Percentiles rank a stretch among this genome's conserved stretches.
These are phyloP conservation scores for Arnoldichthys spilopterus DNA, from an alignment of 2,797 vertebrate species.

Conservation along the genomic window DNA sequence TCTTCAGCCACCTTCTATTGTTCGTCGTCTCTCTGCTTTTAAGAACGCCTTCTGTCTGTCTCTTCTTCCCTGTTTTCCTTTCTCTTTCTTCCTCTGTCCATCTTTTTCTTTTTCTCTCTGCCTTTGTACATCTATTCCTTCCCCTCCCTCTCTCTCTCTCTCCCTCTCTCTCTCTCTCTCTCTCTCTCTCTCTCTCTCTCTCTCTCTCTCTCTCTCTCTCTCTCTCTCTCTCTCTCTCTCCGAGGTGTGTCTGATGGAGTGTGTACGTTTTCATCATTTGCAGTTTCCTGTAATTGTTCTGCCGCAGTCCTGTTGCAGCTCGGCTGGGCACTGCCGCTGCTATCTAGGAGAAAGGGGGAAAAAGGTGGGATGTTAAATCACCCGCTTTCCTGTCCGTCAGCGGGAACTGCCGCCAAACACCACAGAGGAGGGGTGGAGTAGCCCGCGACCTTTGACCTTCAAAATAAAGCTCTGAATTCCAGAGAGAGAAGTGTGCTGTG, in stretches of 20 bases:
- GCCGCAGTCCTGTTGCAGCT: slow-evolving; percentile 56
- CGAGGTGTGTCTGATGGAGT: slow-evolving; percentile 45
- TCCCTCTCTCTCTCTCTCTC: background rate
- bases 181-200: slow-evolving; percentile 28
- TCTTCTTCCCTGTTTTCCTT: background rate
- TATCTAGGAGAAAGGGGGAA: slow-evolving; percentile 71
- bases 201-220: slow-evolving; percentile 63
- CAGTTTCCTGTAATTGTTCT: slow-evolving; percentile 81
- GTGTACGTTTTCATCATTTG: slow-evolving; percentile 76
- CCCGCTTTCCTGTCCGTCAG: slow-evolving; percentile 70
- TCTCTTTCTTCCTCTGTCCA: background rate
- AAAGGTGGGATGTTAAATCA: slow-evolving; percentile 76
- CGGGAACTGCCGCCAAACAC: slow-evolving; percentile 57
- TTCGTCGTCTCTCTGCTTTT: background rate
- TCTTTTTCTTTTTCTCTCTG: background rate
- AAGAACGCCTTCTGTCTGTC: too few species aligned
- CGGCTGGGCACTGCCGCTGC: slow-evolving; percentile 71
- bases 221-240: slow-evolving; percentile 58
- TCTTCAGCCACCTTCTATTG: background rate
- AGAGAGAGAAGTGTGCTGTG: slow-evolving; percentile 18
- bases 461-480: slow-evolving; percentile 39
- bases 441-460: slow-evolving; percentile 52
- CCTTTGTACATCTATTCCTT: background rate
- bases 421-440: slow-evolving; percentile 57
- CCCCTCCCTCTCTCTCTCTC: background rate